Evolutionary conservation across 2,797 vertebrate genomes (phyloP).

Genomic region (Propithecus deckenii): DNA sequence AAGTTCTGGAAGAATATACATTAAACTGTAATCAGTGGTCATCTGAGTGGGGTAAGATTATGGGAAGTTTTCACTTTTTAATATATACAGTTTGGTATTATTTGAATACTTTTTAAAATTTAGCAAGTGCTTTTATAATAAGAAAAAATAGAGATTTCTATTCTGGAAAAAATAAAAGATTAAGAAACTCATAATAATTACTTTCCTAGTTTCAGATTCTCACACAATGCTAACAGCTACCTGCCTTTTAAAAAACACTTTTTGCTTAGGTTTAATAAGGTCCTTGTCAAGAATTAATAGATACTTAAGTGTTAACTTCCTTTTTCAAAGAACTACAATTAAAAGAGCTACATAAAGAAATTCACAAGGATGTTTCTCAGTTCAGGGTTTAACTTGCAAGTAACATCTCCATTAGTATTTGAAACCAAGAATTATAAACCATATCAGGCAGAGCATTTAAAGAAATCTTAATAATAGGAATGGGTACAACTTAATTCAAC

Average conservation of each 20-base stretch:
- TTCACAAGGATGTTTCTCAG: slow-evolving; percentile 60
- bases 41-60: neutral
- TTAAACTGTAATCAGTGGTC: neutral
- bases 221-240: slow-evolving; percentile 59
- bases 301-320: slow-evolving; percentile 81
- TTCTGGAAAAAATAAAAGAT: slow-evolving; percentile 55
- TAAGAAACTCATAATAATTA: slow-evolving; percentile 64
- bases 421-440: slow-evolving; percentile 75
- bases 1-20: neutral
- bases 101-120: slow-evolving; percentile 45
- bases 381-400: slow-evolving; percentile 66
- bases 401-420: slow-evolving; percentile 67
- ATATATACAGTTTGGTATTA: neutral
- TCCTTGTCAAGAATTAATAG: slow-evolving; percentile 82
- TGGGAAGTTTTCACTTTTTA: neutral
- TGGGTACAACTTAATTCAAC: slow-evolving; percentile 65
- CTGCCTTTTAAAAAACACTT: slow-evolving; percentile 79
- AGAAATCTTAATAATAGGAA: slow-evolving; percentile 57
- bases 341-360: slow-evolving; percentile 78
- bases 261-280: slow-evolving; percentile 75
- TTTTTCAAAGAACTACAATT: slow-evolving; percentile 73
- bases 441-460: slow-evolving; percentile 44
- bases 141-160: slow-evolving; percentile 27
- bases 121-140: slow-evolving; percentile 43
- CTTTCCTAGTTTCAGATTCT: slow-evolving; percentile 29